Evolutionary conservation across 2,888 invertebrate genomes (phyloP), one percentile per base, ranked within the genome.

Genomic region (Sarcophaga caerulescens): DNA sequence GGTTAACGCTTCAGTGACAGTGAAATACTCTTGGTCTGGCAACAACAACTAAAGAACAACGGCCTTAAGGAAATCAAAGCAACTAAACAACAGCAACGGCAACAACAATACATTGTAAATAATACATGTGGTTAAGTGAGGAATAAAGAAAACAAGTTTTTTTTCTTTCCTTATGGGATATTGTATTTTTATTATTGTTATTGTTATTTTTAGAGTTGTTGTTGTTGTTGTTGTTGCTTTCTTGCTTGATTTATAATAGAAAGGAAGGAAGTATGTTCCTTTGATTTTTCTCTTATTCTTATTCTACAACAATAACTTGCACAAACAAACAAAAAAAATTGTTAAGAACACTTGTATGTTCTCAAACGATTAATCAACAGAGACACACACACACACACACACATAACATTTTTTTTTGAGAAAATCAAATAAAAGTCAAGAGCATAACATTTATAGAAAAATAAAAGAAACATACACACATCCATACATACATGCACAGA

Each of bases 1-100:
- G 86, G 86, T 81, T 84, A 84, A 79, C 81, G 86, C 81, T 81
- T 81, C 84, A 85, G 76, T 85, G 82, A 77, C 82, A 85, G 74
- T 77, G 82, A 85, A 69, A 85, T 57, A 77, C 77, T 62, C 10
- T 35, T 35, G 35, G 35, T 8, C 35, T 35, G 35, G 10, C 35
- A 82, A 81, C 68, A 70, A 77, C 63, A 65, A 45, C 35, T 35
- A 35, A 35, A 10, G 2, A 8, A 12, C 60, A 8, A 12, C 60
- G 35, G 73, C 23, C 73, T 71, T 45, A 68, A 85, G 62, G 73
- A 84, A 85, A 77, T 63, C 76, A 59, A 35, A 70, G 65, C 63
- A 74, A 59, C 21, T 35, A 35, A 35, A 35, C n/a, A 70, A 65
- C 47, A 73, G 65, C 35, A 70, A 63, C 17, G 68, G 62, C 14